A percentile compares a stretch with the other conserved stretches of the same genome.
Conservation (phyloP, 2,113 vertebrate genomes). For the Phaethornis superciliosus region DNA sequence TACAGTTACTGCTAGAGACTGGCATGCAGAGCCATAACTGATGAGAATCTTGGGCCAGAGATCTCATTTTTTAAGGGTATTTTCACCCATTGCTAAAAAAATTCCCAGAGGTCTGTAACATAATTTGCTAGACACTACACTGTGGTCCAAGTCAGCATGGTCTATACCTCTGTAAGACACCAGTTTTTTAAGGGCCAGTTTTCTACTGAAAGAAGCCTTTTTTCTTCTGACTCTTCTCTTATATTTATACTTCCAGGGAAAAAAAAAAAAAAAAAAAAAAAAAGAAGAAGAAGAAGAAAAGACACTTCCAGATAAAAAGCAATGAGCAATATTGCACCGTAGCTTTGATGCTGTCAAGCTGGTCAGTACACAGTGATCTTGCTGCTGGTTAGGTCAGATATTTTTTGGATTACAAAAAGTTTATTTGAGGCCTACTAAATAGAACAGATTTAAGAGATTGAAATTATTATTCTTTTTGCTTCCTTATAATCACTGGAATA, state of each 20-base stretch:
- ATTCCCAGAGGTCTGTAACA: not conserved
- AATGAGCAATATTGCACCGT: not conserved
- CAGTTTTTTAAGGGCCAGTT: not conserved
- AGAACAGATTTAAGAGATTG: not conserved
- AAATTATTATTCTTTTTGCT: not conserved
- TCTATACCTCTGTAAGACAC: not conserved
- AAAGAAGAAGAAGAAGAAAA: too few species aligned
- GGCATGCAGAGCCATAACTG: too few species aligned
- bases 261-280: not conserved
- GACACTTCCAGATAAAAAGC: not conserved
- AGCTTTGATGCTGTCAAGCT: not conserved
- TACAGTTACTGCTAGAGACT: too few species aligned
- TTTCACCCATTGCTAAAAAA: not conserved
- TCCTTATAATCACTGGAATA: not conserved
- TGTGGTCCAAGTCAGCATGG: not conserved
- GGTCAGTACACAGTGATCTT: not conserved
- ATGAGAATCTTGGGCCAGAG: not conserved
- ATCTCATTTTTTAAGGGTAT: not conserved
- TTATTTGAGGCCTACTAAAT: not conserved
- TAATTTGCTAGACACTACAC: rapidly evolving
- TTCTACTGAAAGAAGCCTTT: not conserved
- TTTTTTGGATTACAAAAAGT: not conserved
- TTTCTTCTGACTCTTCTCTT: not conserved
- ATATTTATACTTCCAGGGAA: not conserved
- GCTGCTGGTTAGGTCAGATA: not conserved